phyloP scores from a whole-genome alignment of 1,140 invertebrate species.

The Heliconius melpomene region DNA sequence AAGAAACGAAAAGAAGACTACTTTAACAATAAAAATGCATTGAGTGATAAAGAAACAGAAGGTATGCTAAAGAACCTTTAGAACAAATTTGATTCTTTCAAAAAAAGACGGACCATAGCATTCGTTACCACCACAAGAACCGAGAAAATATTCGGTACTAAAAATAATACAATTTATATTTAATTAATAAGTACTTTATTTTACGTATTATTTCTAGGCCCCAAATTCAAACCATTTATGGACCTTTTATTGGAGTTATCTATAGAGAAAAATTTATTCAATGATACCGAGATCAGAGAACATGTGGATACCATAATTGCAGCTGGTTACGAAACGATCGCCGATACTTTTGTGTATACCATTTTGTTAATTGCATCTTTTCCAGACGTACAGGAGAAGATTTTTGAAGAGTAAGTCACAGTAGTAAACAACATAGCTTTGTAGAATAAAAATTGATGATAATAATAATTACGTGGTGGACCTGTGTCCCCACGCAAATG shows the following conservation, averaged over 20 bases:
- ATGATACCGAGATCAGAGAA: conserved; percentile 63
- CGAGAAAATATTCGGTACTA: too few species aligned
- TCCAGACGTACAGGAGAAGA: conserved; percentile 59
- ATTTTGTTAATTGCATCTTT: conserved; percentile 63
- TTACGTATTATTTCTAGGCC: too few species aligned
- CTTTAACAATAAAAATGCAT: conserved; percentile 48
- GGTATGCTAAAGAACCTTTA: conserved; percentile 34
- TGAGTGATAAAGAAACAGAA: conserved; percentile 41
- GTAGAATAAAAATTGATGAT: too few species aligned
- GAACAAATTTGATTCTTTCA: too few species aligned
- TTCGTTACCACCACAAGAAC: too few species aligned
- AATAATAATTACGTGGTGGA: too few species aligned
- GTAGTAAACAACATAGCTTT: too few species aligned
- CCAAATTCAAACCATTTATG: conserved; percentile 56
- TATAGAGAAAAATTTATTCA: conserved; percentile 56
- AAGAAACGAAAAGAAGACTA: conserved; percentile 62
- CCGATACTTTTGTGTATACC: conserved; percentile 57
- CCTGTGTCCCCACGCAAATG: too few species aligned
- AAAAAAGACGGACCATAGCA: too few species aligned
- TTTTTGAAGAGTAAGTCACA: conserved; percentile 58
- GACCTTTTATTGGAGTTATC: conserved; percentile 64
- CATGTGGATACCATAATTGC: conserved; percentile 71
- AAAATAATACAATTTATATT: too few species aligned
- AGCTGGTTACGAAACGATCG: conserved; percentile 66
- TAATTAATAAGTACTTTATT: too few species aligned